These are phyloP conservation scores for Steinernema carpocapsae DNA, from an alignment of 2,888 invertebrate genomes.

Conservation along the genomic window DNA sequence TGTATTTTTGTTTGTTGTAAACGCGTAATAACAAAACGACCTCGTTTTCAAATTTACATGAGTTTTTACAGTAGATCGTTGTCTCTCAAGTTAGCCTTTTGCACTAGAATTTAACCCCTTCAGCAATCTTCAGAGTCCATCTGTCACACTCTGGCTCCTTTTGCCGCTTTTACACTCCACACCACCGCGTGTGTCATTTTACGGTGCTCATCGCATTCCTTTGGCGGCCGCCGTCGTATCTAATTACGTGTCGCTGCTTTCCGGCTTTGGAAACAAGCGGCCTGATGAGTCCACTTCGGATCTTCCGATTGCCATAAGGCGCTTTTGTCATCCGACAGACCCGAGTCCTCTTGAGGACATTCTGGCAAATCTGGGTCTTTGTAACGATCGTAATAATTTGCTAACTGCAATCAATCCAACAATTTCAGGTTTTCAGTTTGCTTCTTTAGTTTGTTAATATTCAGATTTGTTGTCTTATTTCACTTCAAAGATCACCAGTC, in stretches of 20 bases:
- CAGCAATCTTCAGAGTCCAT: background rate
- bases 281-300: constrained; percentile 11
- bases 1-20: too few relatives aligned
- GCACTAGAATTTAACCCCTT: too few relatives aligned
- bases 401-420: too few relatives aligned
- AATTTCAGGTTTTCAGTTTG: too few relatives aligned
- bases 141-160: background rate
- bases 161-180: constrained; percentile 12
- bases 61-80: too few relatives aligned
- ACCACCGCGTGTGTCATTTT: background rate
- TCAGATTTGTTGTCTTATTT: too few relatives aligned
- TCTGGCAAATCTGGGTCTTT: background rate
- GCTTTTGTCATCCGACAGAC: background rate
- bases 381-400: too few relatives aligned
- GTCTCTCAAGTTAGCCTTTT: too few relatives aligned
- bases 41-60: too few relatives aligned
- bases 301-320: background rate
- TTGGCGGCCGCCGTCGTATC: constrained; percentile 33
- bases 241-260: constrained; percentile 25
- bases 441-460: too few relatives aligned
- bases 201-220: constrained; percentile 31
- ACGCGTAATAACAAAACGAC: too few relatives aligned
- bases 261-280: background rate
- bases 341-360: background rate
- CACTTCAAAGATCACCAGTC: too few relatives aligned